Evolutionary conservation across 2,797 vertebrate species (phyloP).

Genomic region (Artibeus lituratus): DNA sequence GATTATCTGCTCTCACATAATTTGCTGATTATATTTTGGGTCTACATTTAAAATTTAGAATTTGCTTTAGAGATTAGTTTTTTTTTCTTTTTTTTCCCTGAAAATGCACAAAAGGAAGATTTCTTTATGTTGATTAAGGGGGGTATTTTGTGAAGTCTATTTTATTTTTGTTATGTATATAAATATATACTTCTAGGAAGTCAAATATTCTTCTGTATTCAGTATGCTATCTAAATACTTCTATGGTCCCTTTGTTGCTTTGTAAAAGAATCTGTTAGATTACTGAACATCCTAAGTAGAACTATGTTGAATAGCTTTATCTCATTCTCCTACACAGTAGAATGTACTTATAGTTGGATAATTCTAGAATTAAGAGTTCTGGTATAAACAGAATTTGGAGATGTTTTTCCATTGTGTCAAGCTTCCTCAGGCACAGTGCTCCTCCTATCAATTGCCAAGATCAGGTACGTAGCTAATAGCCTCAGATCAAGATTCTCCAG

Average conservation of each 20-base stretch:
- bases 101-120: not conserved
- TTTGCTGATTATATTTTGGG: slow-evolving; percentile 21
- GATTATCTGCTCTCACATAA: slow-evolving; percentile 34
- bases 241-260: not conserved
- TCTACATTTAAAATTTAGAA: not conserved
- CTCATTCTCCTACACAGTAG: not conserved
- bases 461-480: not conserved
- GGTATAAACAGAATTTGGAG: not conserved
- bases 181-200: not conserved
- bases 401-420: not conserved
- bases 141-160: not conserved
- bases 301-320: not conserved
- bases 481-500: not conserved
- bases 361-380: not conserved
- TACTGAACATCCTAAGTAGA: not conserved
- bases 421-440: not conserved
- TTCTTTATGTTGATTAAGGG: not conserved
- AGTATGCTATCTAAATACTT: not conserved
- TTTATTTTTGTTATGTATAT: not conserved
- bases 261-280: not conserved
- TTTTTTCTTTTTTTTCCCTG: not conserved
- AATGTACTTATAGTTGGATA: not conserved
- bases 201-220: not conserved
- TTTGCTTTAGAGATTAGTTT: not conserved
- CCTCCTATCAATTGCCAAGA: not conserved